These are phyloP conservation scores for Corythaeola cristata DNA, from an alignment of 2,113 vertebrate species.

Conservation along the genomic window DNA sequence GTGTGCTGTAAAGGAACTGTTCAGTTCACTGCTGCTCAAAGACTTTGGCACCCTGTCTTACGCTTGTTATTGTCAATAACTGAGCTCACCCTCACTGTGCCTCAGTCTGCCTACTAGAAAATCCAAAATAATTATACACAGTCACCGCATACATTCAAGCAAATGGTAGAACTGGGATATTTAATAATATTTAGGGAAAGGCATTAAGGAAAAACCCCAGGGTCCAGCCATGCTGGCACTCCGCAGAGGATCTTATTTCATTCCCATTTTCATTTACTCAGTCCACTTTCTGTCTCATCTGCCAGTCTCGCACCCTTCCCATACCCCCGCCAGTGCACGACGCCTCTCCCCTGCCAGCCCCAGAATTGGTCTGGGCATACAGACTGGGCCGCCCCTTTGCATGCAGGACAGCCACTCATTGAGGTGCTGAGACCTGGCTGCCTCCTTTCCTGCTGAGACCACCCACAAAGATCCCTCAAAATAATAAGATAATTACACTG, in stretches of 20 bases:
- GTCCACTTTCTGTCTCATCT: background rate
- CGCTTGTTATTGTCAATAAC: background rate
- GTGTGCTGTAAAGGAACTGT: background rate
- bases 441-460: background rate
- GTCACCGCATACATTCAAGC: background rate
- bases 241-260: background rate
- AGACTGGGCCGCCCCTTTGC: background rate
- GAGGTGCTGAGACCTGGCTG: background rate
- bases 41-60: background rate
- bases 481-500: background rate
- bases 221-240: background rate
- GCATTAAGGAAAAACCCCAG: background rate
- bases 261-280: background rate
- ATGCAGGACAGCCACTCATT: background rate
- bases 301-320: background rate
- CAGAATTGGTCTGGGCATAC: background rate
- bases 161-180: background rate
- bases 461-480: background rate
- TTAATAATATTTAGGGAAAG: background rate
- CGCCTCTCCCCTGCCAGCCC: background rate
- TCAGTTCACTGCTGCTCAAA: background rate
- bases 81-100: background rate
- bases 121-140: background rate
- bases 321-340: rapidly evolving
- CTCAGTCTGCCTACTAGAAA: background rate